Conservation (phyloP, 2,888 invertebrate species). For the Drosophila mettleri region DNA sequence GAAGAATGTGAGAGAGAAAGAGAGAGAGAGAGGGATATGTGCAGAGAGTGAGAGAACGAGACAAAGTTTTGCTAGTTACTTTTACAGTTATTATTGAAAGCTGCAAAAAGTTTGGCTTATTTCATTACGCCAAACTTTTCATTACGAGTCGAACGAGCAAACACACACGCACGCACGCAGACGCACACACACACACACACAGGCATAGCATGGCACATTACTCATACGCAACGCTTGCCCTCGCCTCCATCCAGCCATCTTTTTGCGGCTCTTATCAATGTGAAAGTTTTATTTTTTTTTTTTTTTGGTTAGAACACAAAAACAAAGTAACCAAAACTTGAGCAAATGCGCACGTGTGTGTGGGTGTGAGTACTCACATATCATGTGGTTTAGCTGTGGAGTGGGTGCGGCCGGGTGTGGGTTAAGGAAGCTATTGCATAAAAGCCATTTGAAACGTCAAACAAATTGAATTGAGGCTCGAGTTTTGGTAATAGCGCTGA, state of each 20-base stretch:
- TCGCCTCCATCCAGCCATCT: background rate
- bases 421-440: constrained; percentile 17
- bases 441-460: constrained; percentile 77
- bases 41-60: background rate
- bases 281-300: constrained; percentile 56
- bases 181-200: constrained; percentile 14
- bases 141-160: constrained; percentile 49
- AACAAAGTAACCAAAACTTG: constrained; percentile 71
- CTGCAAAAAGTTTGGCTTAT: constrained; percentile 77
- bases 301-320: constrained; percentile 47
- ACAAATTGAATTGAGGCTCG: constrained; percentile 72
- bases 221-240: constrained; percentile 53
- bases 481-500: constrained; percentile 61
- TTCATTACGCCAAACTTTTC: constrained; percentile 78
- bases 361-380: constrained; percentile 35
- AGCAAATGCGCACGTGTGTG: constrained; percentile 24
- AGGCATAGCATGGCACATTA: constrained; percentile 40
- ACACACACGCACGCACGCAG: background rate
- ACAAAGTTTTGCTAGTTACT: constrained; percentile 73
- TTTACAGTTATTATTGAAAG: constrained; percentile 78
- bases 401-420: background rate
- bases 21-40: background rate
- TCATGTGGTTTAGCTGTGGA: constrained; percentile 30
- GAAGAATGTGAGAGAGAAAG: background rate
- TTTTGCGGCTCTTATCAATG: constrained; percentile 63